Evolutionary conservation across 2,113 vertebrate species (phyloP).

Genomic region (Muntiacus muntjak): DNA sequence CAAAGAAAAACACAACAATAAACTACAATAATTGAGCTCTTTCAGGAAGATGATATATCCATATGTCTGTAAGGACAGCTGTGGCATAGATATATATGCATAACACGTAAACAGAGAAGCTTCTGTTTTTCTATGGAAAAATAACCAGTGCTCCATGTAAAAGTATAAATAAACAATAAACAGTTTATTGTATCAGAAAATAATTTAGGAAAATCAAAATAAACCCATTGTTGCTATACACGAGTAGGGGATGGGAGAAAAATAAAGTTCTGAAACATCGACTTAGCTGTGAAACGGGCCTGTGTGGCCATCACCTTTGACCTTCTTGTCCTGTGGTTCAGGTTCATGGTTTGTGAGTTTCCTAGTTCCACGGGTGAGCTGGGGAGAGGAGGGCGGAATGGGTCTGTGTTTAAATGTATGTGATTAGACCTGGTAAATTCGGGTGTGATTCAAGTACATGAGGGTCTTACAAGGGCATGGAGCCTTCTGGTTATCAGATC

Average conservation of each 20-base stretch:
- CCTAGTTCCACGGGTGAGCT: conserved; percentile 16
- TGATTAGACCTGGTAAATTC: neutral
- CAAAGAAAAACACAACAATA: conserved; percentile 80
- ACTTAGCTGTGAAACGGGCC: conserved; percentile 58
- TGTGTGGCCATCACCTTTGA: neutral
- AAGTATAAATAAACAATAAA: conserved; percentile 68
- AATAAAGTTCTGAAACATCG: conserved; percentile 49
- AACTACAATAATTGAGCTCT: conserved; percentile 61
- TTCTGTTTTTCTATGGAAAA: conserved; percentile 44
- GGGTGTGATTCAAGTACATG: rapidly evolving
- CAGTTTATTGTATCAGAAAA: conserved; percentile 74
- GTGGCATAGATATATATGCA: neutral
- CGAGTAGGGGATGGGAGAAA: conserved; percentile 1
- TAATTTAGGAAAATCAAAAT: conserved; percentile 73
- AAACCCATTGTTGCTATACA: conserved; percentile 65
- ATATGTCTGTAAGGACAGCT: neutral
- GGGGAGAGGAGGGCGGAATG: neutral
- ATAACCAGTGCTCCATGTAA: conserved; percentile 59
- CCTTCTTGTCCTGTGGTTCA: neutral
- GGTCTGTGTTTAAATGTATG: neutral
- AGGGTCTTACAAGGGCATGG: rapidly evolving
- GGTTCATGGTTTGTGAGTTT: conserved; percentile 5
- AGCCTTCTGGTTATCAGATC: neutral
- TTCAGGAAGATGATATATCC: neutral
- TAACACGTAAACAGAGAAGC: neutral